Evolutionary conservation across 2,888 invertebrate species (phyloP).

Genomic region (Lagria hirta): DNA sequence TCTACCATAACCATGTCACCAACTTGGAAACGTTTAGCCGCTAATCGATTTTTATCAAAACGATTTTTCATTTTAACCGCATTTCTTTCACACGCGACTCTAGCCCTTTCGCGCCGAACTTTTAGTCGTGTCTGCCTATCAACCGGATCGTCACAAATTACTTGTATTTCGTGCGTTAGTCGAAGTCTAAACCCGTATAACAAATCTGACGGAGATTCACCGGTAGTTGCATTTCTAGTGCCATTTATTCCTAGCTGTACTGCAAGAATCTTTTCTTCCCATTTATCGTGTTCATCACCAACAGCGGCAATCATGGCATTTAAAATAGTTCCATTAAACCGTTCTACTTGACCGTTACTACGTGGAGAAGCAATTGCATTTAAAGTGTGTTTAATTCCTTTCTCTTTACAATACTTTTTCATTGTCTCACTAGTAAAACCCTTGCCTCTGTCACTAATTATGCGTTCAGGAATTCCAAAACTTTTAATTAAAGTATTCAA

Average conservation of each 20-base stretch:
- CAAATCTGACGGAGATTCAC: too few species aligned
- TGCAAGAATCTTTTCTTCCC: conserved; percentile 16
- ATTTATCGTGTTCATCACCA: conserved; percentile 8
- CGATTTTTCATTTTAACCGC: too few species aligned
- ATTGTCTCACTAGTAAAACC: conserved; percentile 14
- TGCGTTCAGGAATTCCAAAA: conserved; percentile 28
- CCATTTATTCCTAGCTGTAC: conserved; percentile 21
- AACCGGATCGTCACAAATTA: too few species aligned
- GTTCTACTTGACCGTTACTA: conserved; percentile 22
- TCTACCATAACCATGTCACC: too few species aligned
- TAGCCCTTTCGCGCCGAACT: too few species aligned
- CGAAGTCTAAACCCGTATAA: too few species aligned
- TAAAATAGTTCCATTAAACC: conserved; percentile 13
- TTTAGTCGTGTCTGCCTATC: too few species aligned
- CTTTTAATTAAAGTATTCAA: conserved; percentile 23
- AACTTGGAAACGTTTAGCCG: too few species aligned
- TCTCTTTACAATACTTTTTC: conserved; percentile 3
- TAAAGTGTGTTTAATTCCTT: conserved; percentile 19
- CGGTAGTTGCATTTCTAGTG: too few species aligned
- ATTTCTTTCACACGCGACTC: too few species aligned
- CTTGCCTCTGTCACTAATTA: conserved; percentile 32
- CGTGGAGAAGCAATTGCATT: conserved; percentile 23
- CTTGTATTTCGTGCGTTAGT: too few species aligned
- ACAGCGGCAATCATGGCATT: conserved; percentile 13
- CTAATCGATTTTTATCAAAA: too few species aligned